Evolutionary conservation across 2,113 vertebrate genomes (phyloP), one percentile per base, ranked within the genome.

Genomic region (Alligator mississippiensis): DNA sequence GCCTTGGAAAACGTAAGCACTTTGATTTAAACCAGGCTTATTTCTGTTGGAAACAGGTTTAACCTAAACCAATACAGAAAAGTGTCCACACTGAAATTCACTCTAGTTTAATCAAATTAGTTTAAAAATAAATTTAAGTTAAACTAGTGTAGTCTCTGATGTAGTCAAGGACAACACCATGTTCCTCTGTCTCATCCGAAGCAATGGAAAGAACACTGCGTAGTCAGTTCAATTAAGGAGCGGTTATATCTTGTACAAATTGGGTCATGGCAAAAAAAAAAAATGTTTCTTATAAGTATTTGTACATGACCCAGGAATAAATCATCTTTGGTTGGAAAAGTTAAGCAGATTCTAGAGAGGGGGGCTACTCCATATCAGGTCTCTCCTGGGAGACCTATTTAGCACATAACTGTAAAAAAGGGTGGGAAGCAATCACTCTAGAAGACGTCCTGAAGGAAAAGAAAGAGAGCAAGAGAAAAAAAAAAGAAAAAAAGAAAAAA

Each of bases 391-490:
- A 94, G 47, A 34, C 59, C 64, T 57, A 38, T 77, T 66, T 34
- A 88, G 47, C 59, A 81, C 19, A 84, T 62, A 10, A 15, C 3
- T 30, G 60, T 47, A 88, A 94, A 89, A 58, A 88, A 70, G 0
- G 4, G 85, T 95, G 92, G 93, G 90, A 94, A 83, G 91, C 89
- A 82, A 77, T 90, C 58, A 93, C 85, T 30, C 90, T 93, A 18
- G 13, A 61, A 94, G 87, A 85, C 18, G 90, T 62, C 87, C 78
- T 8, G 1, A 92, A 76, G 61, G 84, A 77, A 96, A 87, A 87
- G 94, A 91, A 89, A 85, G 75, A 17, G 47, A 47, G 47, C 47
- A 47, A 47, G 47, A 47, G 7, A 47, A 47, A 9, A 9, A 47
- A 47, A 47, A 47, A 47, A 47, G 8, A 8, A 47, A 47, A 47